Evolutionary conservation across 30 jellyfish, hydroid and myxozoan genomes (phyloP).

Genomic region (Aurelia coerulea): DNA sequence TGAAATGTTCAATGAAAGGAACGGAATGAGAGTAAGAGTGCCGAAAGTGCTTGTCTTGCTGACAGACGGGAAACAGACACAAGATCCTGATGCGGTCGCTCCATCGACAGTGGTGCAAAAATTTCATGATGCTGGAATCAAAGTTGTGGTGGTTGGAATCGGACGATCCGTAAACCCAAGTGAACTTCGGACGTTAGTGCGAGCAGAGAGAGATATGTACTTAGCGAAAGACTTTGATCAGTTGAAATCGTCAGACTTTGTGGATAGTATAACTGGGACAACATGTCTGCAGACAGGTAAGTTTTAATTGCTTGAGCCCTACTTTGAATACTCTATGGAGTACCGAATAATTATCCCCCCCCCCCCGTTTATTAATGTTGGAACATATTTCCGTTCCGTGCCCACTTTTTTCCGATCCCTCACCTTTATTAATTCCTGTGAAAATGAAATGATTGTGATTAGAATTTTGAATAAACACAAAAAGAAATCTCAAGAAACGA

Average conservation of each 20-base stretch:
- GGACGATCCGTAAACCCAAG: slow-evolving; percentile 40
- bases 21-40: slow-evolving; percentile 66
- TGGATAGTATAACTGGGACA: slow-evolving; percentile 37
- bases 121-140: slow-evolving; percentile 73
- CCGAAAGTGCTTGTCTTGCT: slow-evolving; percentile 47
- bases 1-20: slow-evolving; percentile 41
- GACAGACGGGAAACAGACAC: slow-evolving; percentile 75
- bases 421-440: too few relatives aligned
- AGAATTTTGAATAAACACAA: too few relatives aligned
- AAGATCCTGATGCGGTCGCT: slow-evolving; percentile 35
- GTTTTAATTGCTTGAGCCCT: background rate
- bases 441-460: too few relatives aligned
- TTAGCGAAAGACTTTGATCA: slow-evolving; percentile 64
- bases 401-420: too few relatives aligned
- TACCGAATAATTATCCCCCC: too few relatives aligned
- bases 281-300: slow-evolving; percentile 50
- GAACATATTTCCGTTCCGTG: too few relatives aligned
- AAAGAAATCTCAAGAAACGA: too few relatives aligned
- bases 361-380: too few relatives aligned
- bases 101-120: slow-evolving; percentile 37
- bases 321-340: too few relatives aligned
- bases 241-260: slow-evolving; percentile 38
- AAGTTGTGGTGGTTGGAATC: slow-evolving; percentile 67
- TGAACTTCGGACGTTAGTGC: slow-evolving; percentile 45
- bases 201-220: slow-evolving; percentile 22